phyloP scores from a whole-genome alignment of 1,140 invertebrate species.

The Drosophila malerkotliana region DNA sequence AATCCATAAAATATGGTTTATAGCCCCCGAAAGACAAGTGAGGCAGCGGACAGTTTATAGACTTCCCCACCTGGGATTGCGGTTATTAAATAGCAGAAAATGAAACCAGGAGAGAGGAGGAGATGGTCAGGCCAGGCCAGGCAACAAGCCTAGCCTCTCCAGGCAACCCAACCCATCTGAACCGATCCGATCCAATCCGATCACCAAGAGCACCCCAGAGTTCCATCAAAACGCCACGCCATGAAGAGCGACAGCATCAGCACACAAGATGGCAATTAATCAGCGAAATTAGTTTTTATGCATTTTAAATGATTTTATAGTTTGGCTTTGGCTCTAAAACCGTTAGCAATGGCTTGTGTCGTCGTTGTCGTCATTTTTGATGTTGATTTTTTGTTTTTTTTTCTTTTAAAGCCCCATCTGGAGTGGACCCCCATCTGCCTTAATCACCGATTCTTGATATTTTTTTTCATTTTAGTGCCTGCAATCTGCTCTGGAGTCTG shows the following conservation, averaged over 20 bases:
- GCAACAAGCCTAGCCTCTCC: no score
- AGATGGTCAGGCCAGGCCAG: neutral
- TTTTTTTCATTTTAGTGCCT: constrained; percentile 25
- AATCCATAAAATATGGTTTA: constrained; percentile 33
- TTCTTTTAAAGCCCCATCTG: neutral
- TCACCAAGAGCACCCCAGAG: constrained; percentile 4
- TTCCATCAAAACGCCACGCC: constrained; percentile 29
- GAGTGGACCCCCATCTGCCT: neutral
- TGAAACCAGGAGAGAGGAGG: constrained; percentile 16
- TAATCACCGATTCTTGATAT: neutral
- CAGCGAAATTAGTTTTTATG: constrained; percentile 80
- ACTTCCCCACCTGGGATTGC: constrained; percentile 29
- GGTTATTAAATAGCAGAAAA: constrained; percentile 76
- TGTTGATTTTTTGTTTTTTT: neutral
- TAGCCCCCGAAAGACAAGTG: neutral
- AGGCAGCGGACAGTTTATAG: constrained; percentile 56
- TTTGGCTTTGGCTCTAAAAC: constrained; percentile 38
- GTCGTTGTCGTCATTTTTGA: constrained; percentile 46
- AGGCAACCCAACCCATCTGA: constrained; percentile 4
- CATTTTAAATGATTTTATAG: constrained; percentile 76
- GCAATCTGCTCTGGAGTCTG: constrained; percentile 56
- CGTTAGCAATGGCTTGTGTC: constrained; percentile 48
- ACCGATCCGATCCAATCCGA: constrained; percentile 1
- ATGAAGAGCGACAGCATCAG: constrained; percentile 28
- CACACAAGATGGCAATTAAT: constrained; percentile 67